Base-by-base conservation (phyloP, 2,888 invertebrate species). In the Lochmaea capreae region DNA sequence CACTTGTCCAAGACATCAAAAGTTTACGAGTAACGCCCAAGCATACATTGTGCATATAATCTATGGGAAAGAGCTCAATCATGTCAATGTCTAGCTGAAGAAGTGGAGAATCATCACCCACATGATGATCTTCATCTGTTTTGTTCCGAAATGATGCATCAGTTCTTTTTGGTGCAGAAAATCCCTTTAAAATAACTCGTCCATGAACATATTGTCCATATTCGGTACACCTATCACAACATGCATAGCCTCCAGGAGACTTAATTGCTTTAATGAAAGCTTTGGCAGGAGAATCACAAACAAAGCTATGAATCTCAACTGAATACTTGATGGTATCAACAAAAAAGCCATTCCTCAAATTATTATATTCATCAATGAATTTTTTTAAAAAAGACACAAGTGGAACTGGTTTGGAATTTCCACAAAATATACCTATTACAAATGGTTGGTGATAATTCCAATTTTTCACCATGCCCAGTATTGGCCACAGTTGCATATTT, bases 281-380 rank as follows among this genome's bases (percentile, higher is more conserved):
- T 66, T 74, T 65, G 16, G 80, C 79, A 16, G 77, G 79, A 58
- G 75, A 72, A 71, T 80, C 80, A 70, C 80, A 80, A 67, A 75
- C 49, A 65, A 80, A 76, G 54, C 75, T 71, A 67, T 65, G 63
- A 46, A 81, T 61, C 65, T 69, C 67, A 52, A 79, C 63, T 59
- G n/a, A 16, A 67, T 65, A 71, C 16, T 58, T 9, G n/a, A 33
- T 59, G 33, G 68, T 59, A 72, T 65, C 43, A 18, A 72, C n/a
- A 57, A 39, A 65, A 42, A 79, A 68, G 16, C 77, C 78, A 63
- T 74, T 65, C 52, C 70, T 26, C 65, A 76, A 46, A 68, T 63
- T 16, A 58, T 22, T 39, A 39, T 78, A 63, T 71, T 79, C 79
- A 54, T n/a, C 59, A 43, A 80, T 62, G 74, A 79, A 79, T 57